These are phyloP conservation scores for Eumerus sabulonum DNA, from an alignment of 2,888 invertebrate genomes.

Conservation along the genomic window DNA sequence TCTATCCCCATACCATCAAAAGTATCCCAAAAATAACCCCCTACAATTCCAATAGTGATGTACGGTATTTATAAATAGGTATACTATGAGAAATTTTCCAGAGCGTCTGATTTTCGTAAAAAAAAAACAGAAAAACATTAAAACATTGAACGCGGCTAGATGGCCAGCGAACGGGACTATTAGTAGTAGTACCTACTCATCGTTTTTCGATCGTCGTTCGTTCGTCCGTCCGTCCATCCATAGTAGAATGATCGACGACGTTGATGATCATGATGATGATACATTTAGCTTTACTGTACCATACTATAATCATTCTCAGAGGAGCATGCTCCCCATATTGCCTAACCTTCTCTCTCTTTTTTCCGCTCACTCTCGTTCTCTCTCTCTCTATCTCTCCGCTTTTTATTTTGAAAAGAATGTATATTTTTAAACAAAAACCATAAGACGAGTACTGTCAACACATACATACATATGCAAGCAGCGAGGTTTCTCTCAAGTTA, in stretches of 20 bases:
- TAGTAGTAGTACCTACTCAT: slow-evolving; percentile 31
- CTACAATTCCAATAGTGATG: slow-evolving; percentile 70
- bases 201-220: slow-evolving; percentile 38
- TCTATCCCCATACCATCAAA: slow-evolving; percentile 70
- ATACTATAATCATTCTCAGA: slow-evolving; percentile 56
- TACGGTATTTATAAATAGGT: slow-evolving; percentile 42
- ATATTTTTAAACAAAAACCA: too few species aligned
- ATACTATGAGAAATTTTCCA: slow-evolving; percentile 63
- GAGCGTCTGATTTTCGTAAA: slow-evolving; percentile 50
- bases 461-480: slow-evolving; percentile 5
- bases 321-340: slow-evolving; percentile 27
- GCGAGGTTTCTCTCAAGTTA: too few species aligned
- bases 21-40: slow-evolving; percentile 75
- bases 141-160: slow-evolving; percentile 50
- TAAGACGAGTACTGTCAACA: neutral
- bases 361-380: neutral
- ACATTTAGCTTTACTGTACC: slow-evolving; percentile 58
- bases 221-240: neutral
- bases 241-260: neutral
- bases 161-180: slow-evolving; percentile 57
- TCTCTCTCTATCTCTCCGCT: slow-evolving; percentile 1
- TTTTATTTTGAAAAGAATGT: slow-evolving; percentile 4
- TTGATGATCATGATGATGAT: neutral
- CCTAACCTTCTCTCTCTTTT: too few species aligned
- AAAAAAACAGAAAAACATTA: slow-evolving; percentile 5